Evolutionary conservation across 2,113 vertebrate species (phyloP).

Genomic region (Recurvirostra avosetta): DNA sequence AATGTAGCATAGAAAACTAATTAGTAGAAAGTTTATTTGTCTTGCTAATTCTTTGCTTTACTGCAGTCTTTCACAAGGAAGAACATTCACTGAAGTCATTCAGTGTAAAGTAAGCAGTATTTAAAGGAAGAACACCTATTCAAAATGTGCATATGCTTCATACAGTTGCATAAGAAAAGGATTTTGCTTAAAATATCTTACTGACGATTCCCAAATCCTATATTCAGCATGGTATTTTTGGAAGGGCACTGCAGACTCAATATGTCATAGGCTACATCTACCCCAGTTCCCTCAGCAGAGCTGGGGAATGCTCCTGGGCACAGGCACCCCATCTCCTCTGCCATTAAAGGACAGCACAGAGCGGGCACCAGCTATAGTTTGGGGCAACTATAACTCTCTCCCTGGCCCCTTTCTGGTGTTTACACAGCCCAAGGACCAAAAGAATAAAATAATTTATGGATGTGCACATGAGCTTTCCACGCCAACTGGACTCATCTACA

Average conservation of each 20-base stretch:
- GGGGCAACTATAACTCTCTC: not conserved
- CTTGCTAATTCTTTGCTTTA: slow-evolving; percentile 18
- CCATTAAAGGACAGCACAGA: not conserved
- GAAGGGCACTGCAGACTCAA: not conserved
- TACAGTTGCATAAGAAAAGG: not conserved
- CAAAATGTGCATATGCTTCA: not conserved
- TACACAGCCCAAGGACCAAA: not conserved
- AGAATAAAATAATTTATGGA: not conserved
- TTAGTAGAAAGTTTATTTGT: slow-evolving; percentile 7
- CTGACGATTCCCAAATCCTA: not conserved
- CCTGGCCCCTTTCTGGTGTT: not conserved
- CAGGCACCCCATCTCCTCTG: not conserved
- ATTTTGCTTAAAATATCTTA: not conserved
- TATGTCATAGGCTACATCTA: not conserved
- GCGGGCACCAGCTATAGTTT: not conserved
- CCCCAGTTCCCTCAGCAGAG: not conserved
- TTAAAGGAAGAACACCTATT: not conserved
- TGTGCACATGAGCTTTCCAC: not conserved
- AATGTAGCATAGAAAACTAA: not conserved
- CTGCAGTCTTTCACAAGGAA: not conserved
- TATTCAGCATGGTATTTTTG: not conserved
- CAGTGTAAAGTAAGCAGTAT: not conserved
- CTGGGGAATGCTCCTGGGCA: not conserved
- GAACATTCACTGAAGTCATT: not conserved
- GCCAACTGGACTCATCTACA: not conserved